Conservation (phyloP, 2,888 invertebrate species). For the Disparrhopalites patrizii region DNA sequence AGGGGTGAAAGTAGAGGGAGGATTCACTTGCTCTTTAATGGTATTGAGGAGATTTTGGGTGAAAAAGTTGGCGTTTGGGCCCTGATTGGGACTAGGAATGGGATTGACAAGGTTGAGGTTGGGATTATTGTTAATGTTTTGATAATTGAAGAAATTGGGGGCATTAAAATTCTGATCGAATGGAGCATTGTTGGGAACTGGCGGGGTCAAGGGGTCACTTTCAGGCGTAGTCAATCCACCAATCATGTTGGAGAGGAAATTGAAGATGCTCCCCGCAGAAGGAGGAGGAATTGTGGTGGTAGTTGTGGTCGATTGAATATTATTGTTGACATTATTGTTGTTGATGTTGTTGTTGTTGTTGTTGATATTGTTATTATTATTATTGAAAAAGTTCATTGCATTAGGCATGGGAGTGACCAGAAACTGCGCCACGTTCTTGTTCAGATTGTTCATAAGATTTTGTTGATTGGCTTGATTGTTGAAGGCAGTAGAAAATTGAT, state of each 20-base stretch:
- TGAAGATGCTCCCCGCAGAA: constrained; percentile 1
- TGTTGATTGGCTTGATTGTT: too few relatives aligned
- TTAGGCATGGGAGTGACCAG: constrained; percentile 18
- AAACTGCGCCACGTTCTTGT: background rate
- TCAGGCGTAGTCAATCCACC: background rate
- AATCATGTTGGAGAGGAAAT: constrained; percentile 16
- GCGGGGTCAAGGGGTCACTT: background rate
- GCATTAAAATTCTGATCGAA: background rate
- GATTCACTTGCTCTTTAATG: too few relatives aligned
- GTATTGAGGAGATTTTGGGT: too few relatives aligned
- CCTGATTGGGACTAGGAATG: too few relatives aligned
- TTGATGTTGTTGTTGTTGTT: background rate
- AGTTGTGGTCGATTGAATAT: background rate
- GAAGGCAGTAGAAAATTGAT: too few relatives aligned
- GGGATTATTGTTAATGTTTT: background rate
- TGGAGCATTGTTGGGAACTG: background rate
- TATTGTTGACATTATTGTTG: background rate
- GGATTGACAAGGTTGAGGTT: too few relatives aligned
- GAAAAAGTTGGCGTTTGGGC: too few relatives aligned
- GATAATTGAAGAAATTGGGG: background rate
- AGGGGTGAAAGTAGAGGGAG: too few relatives aligned
- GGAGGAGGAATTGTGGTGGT: constrained; percentile 4
- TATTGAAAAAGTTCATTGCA: constrained; percentile 10
- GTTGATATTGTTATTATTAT: background rate
- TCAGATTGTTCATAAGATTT: background rate